Percentiles rank a stretch among this genome's conserved stretches.
Evolutionary conservation across 1,140 invertebrate species (phyloP).

Genomic region (Rhysida immarginata): DNA sequence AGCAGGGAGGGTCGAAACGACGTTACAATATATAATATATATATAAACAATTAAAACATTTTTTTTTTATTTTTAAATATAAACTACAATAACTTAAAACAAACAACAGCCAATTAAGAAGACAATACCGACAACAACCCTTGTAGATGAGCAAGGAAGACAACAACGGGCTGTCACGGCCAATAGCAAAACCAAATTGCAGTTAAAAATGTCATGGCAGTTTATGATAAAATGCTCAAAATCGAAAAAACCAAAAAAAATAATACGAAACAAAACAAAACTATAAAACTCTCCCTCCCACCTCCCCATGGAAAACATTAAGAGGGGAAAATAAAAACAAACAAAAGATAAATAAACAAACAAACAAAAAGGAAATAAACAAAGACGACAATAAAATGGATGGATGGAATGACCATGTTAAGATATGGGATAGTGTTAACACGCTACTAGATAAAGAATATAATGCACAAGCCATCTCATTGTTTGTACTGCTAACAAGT

Average conservation of each 20-base stretch:
- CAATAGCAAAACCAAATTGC: background rate
- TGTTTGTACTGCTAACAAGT: too few species aligned
- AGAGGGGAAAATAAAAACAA: background rate
- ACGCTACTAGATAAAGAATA: too few species aligned
- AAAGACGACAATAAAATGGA: too few species aligned
- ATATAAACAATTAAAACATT: too few species aligned
- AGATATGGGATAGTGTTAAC: too few species aligned
- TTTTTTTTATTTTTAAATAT: too few species aligned
- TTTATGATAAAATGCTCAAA: background rate
- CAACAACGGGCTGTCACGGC: slow-evolving; percentile 4
- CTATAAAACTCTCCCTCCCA: background rate
- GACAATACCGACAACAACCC: slow-evolving; percentile 1
- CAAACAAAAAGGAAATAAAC: too few species aligned
- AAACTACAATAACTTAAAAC: too few species aligned
- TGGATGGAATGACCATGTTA: background rate
- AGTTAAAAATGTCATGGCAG: slow-evolving; percentile 3
- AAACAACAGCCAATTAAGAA: background rate
- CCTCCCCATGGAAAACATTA: background rate
- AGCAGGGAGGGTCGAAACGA: background rate
- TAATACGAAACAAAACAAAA: too few species aligned
- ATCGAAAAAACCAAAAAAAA: too few species aligned
- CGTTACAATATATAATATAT: background rate
- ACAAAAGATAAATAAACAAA: too few species aligned
- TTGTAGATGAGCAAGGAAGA: slow-evolving; percentile 4
- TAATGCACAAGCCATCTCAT: too few species aligned